Evolutionary conservation across 2,888 invertebrate species (phyloP), one percentile per base, ranked within the genome.

Genomic region (Laothoe populi): DNA sequence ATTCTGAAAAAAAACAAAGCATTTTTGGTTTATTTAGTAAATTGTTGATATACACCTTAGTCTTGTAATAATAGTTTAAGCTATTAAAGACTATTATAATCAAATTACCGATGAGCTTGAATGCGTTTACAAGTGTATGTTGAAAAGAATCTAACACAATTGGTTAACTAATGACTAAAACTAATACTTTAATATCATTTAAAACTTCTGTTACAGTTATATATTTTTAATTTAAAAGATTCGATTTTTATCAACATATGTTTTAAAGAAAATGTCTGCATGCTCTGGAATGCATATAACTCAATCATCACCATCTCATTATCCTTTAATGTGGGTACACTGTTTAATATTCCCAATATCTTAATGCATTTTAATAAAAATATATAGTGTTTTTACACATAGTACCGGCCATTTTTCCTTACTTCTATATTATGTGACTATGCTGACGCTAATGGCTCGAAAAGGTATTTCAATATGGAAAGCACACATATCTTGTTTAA

Each of bases 291-390:
- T 49, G 16, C 16, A 31, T 49, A 8, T 49, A 7, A 53, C 3
- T 53, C 53, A 19, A 19, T 35, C 53, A 53, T 53, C 53, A n/a
- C 19, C 53, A 53, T 53, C 35, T 53, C 53, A 53, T 53, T 53
- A 21, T 19, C 19, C 19, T 53, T 11, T 11, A n/a, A 16, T 53
- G 19, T 21, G 0, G 4, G 11, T 11, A 35, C 35, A 31, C 35
- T 11, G 11, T 53, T 53, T n/a, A n/a, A n/a, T n/a, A n/a, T n/a
- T 35, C 35, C 31, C 31, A 35, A 19, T 44, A 44, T 8, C 31
- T 2, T 31, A 31, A 31, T 31, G 8, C 8, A 8, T 31, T 31
- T 31, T 2, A 4, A 31, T 31, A 31, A 31, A 5, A 8, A 31
- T 4, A 31, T 31, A 31, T 8, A 31, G 31, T 5, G 1, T 8